Base-by-base conservation (phyloP, 1,140 invertebrate genomes). In the Ctenoplectra terminalis region DNA sequence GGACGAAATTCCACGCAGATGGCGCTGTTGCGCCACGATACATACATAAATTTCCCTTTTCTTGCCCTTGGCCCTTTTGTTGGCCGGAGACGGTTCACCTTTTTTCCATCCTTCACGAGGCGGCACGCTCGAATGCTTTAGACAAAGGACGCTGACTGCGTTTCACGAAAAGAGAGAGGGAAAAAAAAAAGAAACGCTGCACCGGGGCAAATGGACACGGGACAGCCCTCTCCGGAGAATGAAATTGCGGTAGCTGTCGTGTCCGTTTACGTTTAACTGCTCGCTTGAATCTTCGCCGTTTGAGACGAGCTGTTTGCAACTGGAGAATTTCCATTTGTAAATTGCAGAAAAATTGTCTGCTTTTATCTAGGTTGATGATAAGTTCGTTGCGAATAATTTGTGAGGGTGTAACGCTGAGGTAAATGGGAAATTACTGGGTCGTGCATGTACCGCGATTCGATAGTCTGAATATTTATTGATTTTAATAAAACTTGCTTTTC, bases 11-110 rank as follows among this genome's bases (percentile, higher is more conserved):
- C 85, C 73, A 82, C 75, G 82, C 87, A 89, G 88, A 89, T 89
- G 83, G 80, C 71, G 73, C 66, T 52, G 79, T 87, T 87, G 48
- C 87, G 71, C 74, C 60, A 86, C 23, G 80, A n/a, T 50, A 85
- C 83, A 34, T 88, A 88, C 82, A 89, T 89, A 88, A 89, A 88
- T 89, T 88, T 87, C 70, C 87, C 81, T 81, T 80, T 75, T 76
- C 75, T 52, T 80, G 78, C 72, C 75, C 63, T 58, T 43, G 61
- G 64, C 63, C 43, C 70, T 82, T 84, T 88, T 89, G 78, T 87
- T 83, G 61, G 15, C 48, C 63, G n/a, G 34, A 46, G 48, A 58
- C 48, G 54, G 46, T 40, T 81, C 67, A 73, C 61, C 58, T 74
- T 72, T 82, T 76, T 60, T 76, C 46, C 48, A 40, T 40, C 60